Conservation (phyloP, 1,140 invertebrate species). For the Phthorimaea operculella region DNA sequence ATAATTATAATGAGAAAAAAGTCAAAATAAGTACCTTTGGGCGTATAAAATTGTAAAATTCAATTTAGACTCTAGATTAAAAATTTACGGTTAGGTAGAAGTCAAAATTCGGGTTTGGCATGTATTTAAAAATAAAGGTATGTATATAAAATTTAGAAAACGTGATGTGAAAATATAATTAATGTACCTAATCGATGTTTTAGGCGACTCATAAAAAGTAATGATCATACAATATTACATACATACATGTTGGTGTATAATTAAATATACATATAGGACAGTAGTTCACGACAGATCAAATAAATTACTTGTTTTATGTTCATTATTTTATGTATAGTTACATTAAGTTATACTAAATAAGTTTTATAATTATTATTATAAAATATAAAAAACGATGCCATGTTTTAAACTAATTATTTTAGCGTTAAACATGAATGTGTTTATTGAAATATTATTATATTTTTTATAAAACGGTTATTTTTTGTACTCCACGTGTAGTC, state of each 20-base stretch:
- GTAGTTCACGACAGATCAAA: slow-evolving; percentile 2
- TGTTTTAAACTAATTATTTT: slow-evolving; percentile 55
- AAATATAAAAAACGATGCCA: slow-evolving; percentile 46
- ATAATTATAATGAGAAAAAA: slow-evolving; percentile 5
- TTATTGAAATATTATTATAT: slow-evolving; percentile 62
- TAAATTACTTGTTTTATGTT: background rate
- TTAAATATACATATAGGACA: background rate
- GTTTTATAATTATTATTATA: slow-evolving; percentile 2
- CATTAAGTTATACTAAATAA: slow-evolving; percentile 31
- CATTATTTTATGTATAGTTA: slow-evolving; percentile 35
- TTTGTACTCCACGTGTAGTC: slow-evolving; percentile 54
- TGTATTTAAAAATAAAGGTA: slow-evolving; percentile 30
- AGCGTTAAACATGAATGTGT: slow-evolving; percentile 44
- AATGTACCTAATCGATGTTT: slow-evolving; percentile 51
- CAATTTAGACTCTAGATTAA: slow-evolving; percentile 47
- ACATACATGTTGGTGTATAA: slow-evolving; percentile 15
- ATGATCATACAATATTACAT: background rate
- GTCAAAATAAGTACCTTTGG: slow-evolving; percentile 36
- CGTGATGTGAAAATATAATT: slow-evolving; percentile 45
- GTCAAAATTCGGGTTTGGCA: slow-evolving; percentile 57
- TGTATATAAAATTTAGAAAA: slow-evolving; percentile 55
- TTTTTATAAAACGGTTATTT: slow-evolving; percentile 62
- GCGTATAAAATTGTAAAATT: slow-evolving; percentile 55
- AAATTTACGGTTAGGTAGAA: slow-evolving; percentile 40
- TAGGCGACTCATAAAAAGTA: slow-evolving; percentile 20